Evolutionary conservation across 92 coral and sea anemone genomes (phyloP).

Genomic region (Parazoanthus darwini): DNA sequence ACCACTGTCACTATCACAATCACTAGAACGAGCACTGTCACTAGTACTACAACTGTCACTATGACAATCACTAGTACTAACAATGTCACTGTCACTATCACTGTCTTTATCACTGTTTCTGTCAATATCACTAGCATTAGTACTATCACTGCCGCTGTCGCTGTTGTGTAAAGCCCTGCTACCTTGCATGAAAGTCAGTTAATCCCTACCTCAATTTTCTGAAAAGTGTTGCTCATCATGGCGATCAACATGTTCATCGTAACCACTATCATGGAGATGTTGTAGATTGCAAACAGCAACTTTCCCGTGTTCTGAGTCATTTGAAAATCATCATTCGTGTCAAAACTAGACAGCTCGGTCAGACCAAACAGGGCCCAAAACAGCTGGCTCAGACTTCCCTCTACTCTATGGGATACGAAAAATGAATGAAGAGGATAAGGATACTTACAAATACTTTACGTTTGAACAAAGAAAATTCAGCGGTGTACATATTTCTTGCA

Average conservation of each 20-base stretch:
- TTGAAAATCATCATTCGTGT: conserved; percentile 53
- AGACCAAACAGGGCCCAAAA: conserved; percentile 95
- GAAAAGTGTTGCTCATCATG: conserved; percentile 92
- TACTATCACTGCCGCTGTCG: no score
- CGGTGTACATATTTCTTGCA: no score
- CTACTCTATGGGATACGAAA: conserved; percentile 39
- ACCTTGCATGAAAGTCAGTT: neutral
- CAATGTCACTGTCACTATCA: no score
- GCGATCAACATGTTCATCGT: conserved; percentile 95
- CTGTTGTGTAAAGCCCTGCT: neutral
- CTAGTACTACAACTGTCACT: no score
- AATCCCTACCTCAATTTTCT: conserved; percentile 71
- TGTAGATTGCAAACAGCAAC: conserved; percentile 79
- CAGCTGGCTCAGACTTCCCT: conserved; percentile 67
- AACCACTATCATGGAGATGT: conserved; percentile 76
- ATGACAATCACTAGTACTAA: no score
- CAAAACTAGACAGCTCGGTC: conserved; percentile 65
- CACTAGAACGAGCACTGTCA: no score
- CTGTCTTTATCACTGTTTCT: no score
- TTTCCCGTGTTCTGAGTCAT: conserved; percentile 87
- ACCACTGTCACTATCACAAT: no score
- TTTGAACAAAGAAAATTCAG: no score
- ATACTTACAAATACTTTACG: neutral
- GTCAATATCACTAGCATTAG: no score
- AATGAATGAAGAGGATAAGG: neutral